Base-by-base conservation (phyloP, 2,113 vertebrate genomes). In the Genyomyrus donnyi region DNA sequence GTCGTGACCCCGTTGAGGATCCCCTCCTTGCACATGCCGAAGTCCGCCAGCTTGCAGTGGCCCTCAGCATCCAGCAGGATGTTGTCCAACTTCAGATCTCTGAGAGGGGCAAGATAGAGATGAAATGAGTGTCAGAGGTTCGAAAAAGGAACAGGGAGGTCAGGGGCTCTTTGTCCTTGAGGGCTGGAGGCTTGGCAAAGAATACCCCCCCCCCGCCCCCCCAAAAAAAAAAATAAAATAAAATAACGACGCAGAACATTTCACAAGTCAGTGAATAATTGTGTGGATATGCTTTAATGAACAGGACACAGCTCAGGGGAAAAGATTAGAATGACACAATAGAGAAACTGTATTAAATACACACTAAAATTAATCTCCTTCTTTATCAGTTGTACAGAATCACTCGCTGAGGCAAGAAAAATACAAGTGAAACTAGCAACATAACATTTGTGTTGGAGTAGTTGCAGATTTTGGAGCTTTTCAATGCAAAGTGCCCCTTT, bases 1-100 rank as follows among this genome's bases (percentile, higher is more conserved):
- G 98, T 99, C 0, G 97, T 99, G 90, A 98, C 97, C 9, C 98
- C 98, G 0, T 97, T 96, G 66, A 98, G 95, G 94, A 99, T 98
- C 35, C 98, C 98, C 94, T 99, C 98, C 92, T 99, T 99, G 92
- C 98, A 99, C 98, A 99, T 99, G n/a, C 98, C 98, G 27, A 99
- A 99, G 94, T 99, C 98, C 0, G 98, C 98, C 91, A 99, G 96
- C 92, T 99, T 99, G 93, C 98, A 99, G 94, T 99, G 98, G 77
- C 98, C 98, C 93, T 99, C 98, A 11, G 97, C 97, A 62, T 99
- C 98, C 94, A 99, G 93, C 91, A 99, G 95, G 88, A 99, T 99
- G 94, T 99, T 99, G 95, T 99, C 98, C 96, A 99, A 96, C 97
- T 99, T 99, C 94, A 99, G 92, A 95, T 99, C 98, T 94, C 98